Evolutionary conservation across 2,888 invertebrate genomes (phyloP).

Genomic region (Mactromeris polynyma): DNA sequence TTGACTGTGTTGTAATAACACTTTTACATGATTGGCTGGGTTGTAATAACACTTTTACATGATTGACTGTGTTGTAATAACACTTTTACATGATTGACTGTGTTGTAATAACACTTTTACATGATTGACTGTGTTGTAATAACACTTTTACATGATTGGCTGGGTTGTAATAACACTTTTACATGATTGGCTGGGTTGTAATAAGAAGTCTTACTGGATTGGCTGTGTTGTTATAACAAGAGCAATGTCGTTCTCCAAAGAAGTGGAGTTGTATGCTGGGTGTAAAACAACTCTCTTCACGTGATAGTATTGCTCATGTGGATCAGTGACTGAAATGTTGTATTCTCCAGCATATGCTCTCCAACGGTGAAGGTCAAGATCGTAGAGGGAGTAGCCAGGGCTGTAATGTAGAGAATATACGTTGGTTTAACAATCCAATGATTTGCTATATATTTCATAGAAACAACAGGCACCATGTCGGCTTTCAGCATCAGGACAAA

Average conservation of each 20-base stretch:
- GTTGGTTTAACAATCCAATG: neutral
- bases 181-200: too few relatives aligned
- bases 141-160: slow-evolving; percentile 40
- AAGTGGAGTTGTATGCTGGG: slow-evolving; percentile 58
- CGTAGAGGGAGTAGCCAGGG: slow-evolving; percentile 51
- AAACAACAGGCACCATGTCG: neutral
- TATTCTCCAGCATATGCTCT: slow-evolving; percentile 64
- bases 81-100: too few relatives aligned
- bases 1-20: too few relatives aligned
- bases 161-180: slow-evolving; percentile 54
- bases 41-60: too few relatives aligned
- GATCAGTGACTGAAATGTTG: slow-evolving; percentile 64
- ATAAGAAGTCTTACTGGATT: slow-evolving; percentile 30
- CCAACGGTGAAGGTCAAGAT: slow-evolving; percentile 63
- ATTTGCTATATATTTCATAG: neutral
- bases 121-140: too few relatives aligned
- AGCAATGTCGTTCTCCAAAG: slow-evolving; percentile 63
- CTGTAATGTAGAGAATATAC: slow-evolving; percentile 23
- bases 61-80: too few relatives aligned
- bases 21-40: too few relatives aligned
- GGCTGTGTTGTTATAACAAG: slow-evolving; percentile 53
- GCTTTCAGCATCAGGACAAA: neutral
- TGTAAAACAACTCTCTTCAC: slow-evolving; percentile 57
- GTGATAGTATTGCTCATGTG: slow-evolving; percentile 62
- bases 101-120: too few relatives aligned